phyloP scores from a whole-genome alignment of 2,888 invertebrate genomes.

The Digitonthophagus gazella region DNA sequence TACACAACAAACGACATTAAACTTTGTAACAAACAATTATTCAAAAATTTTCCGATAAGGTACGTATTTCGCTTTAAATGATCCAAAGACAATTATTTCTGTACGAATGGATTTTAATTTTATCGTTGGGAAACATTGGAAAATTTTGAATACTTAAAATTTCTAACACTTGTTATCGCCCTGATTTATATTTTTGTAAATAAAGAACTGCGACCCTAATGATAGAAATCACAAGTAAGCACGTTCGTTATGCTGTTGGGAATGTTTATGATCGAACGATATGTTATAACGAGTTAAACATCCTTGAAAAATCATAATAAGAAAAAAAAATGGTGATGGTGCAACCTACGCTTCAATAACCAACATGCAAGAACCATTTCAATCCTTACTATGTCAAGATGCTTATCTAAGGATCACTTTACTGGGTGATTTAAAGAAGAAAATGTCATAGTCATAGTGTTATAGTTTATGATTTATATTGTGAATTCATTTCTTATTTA shows the following conservation, averaged over 20 bases:
- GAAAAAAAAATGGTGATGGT: background rate
- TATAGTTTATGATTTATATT: too few species aligned
- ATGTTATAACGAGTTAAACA: background rate
- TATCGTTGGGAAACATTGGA: background rate
- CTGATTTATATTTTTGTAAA: too few species aligned
- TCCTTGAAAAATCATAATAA: background rate
- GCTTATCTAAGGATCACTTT: slow-evolving; percentile 34
- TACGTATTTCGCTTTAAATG: background rate
- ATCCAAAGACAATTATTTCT: background rate
- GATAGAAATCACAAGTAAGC: background rate
- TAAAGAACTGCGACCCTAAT: too few species aligned
- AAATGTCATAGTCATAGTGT: slow-evolving; percentile 26
- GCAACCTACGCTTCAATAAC: background rate
- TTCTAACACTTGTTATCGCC: background rate
- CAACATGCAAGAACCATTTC: slow-evolving; percentile 35
- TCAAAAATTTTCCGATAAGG: background rate
- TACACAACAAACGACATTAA: too few species aligned
- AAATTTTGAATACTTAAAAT: background rate
- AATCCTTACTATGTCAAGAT: slow-evolving; percentile 35
- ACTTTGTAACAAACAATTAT: too few species aligned
- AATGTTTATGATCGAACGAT: background rate
- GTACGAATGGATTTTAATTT: background rate
- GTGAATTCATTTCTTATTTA: too few species aligned
- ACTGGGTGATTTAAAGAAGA: slow-evolving; percentile 14
- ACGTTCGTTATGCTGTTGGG: background rate